Conservation (phyloP, 2,888 invertebrate genomes). For the Eremobia ochroleuca region DNA sequence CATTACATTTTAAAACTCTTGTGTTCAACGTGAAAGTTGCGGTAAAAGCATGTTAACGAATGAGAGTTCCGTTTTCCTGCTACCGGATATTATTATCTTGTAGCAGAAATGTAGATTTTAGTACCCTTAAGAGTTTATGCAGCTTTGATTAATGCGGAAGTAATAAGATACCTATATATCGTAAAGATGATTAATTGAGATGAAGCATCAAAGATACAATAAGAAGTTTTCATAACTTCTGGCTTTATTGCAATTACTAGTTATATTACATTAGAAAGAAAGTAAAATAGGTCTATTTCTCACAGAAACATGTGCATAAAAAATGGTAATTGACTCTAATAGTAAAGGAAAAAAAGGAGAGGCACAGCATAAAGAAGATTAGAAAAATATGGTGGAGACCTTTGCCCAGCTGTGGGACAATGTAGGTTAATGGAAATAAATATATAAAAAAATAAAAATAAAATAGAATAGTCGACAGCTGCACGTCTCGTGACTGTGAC, state of each 20-base stretch:
- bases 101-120: not conserved
- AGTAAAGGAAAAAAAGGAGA: no score
- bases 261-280: no score
- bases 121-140: not conserved
- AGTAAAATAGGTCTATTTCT: not conserved
- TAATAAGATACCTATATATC: not conserved
- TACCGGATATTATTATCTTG: not conserved
- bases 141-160: no score
- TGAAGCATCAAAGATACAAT: not conserved
- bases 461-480: no score
- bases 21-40: constrained; percentile 12
- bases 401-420: no score
- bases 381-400: no score
- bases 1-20: not conserved
- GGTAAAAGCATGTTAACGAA: constrained; percentile 17
- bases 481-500: no score
- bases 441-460: no score
- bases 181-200: not conserved
- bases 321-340: no score
- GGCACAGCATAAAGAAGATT: no score
- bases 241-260: no score
- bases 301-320: not conserved
- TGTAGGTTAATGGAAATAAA: no score
- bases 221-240: constrained; percentile 2
- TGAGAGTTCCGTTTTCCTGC: not conserved